Percentiles rank a stretch among this genome's conserved stretches.
Evolutionary conservation across 92 coral and sea anemone genomes (phyloP).

Genomic region (Paragorgia papillata): DNA sequence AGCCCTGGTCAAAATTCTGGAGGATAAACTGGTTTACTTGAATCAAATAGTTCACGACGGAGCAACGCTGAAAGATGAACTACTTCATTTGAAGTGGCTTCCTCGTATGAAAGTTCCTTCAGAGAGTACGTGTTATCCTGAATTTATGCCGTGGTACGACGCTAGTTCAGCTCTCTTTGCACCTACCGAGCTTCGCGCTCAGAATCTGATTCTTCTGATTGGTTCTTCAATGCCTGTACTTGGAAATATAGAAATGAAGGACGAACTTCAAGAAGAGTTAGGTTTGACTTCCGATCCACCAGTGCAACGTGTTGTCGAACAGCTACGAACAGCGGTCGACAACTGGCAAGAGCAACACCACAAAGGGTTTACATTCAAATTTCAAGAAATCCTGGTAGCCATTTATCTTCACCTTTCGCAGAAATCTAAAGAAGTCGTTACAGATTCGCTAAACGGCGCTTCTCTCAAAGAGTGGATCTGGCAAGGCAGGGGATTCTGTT

Average conservation of each 20-base stretch:
- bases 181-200: constrained; percentile 59
- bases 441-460: not conserved
- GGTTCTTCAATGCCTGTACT: constrained; percentile 70
- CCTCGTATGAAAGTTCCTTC: constrained; percentile 56
- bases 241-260: not conserved
- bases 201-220: constrained; percentile 49
- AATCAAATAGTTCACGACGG: constrained; percentile 11
- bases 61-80: not conserved
- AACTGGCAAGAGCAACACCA: not conserved
- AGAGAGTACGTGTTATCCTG: constrained; percentile 52
- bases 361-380: constrained; percentile 30
- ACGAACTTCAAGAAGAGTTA: constrained; percentile 16
- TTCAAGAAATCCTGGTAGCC: constrained; percentile 60
- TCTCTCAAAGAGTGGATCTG: constrained; percentile 72
- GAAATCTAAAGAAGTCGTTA: not conserved
- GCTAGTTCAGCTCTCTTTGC: constrained; percentile 42
- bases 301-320: constrained; percentile 43
- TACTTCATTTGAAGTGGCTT: constrained; percentile 50
- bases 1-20: constrained; percentile 62
- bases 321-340: constrained; percentile 57
- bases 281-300: constrained; percentile 60
- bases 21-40: constrained; percentile 34
- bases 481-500: constrained; percentile 69
- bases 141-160: constrained; percentile 65
- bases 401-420: constrained; percentile 61